phyloP scores from a whole-genome alignment of 2,888 invertebrate genomes.

The Mesorhabditis sp. region DNA sequence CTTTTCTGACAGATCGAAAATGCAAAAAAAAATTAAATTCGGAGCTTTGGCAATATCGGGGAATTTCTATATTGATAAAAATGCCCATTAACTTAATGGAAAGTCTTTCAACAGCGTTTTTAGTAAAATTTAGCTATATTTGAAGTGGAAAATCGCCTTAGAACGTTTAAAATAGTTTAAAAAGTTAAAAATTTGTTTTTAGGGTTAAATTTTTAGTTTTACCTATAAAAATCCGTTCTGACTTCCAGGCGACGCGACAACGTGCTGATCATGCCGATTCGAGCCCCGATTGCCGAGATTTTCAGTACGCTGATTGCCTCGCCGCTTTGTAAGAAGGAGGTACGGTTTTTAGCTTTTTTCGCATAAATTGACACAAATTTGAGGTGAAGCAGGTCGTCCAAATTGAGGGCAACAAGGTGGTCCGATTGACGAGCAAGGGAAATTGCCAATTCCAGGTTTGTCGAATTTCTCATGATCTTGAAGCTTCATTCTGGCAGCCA shows the following conservation, averaged over 20 bases:
- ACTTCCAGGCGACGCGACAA: constrained; percentile 51
- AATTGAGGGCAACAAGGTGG: constrained; percentile 42
- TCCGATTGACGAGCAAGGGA: constrained; percentile 51
- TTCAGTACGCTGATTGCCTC: constrained; percentile 37
- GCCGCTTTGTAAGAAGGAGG: constrained; percentile 41
- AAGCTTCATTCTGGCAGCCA: background rate
- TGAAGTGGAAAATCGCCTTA: too few species aligned
- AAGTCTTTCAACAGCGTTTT: too few species aligned
- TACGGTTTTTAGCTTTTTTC: constrained; percentile 12
- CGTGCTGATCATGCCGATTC: constrained; percentile 51
- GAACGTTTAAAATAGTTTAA: too few species aligned
- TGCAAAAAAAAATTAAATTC: too few species aligned
- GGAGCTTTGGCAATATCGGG: too few species aligned
- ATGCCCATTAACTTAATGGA: too few species aligned
- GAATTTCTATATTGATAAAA: too few species aligned
- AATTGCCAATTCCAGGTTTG: constrained; percentile 55
- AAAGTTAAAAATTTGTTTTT: too few species aligned
- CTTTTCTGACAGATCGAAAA: too few species aligned
- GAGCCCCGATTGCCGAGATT: constrained; percentile 51
- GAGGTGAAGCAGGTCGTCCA: constrained; percentile 30
- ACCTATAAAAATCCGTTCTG: too few species aligned
- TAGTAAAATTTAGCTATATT: too few species aligned
- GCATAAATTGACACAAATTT: background rate
- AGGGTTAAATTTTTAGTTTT: too few species aligned
- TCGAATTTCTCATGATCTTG: background rate